Percentiles rank a stretch among this genome's conserved stretches.
These are phyloP conservation scores for Guaruba guarouba DNA, from an alignment of 2,113 vertebrate genomes.

Conservation along the genomic window DNA sequence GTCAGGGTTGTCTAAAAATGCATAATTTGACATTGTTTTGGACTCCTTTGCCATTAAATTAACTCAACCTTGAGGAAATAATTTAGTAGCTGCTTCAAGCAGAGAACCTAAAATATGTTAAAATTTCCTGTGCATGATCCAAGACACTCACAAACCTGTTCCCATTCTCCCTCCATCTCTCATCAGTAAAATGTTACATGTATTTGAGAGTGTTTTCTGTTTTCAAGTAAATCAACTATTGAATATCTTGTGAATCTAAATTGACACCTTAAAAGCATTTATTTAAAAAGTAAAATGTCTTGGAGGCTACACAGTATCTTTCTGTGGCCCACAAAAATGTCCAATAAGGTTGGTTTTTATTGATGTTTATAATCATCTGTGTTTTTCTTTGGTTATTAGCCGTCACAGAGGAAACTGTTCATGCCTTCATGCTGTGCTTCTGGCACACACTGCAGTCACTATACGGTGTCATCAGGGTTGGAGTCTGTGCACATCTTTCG, in stretches of 20 bases:
- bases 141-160: not conserved
- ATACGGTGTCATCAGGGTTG: not conserved
- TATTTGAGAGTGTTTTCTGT: not conserved
- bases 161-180: not conserved
- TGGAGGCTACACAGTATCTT: not conserved
- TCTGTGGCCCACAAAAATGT: not conserved
- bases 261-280: not conserved
- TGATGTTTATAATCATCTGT: not conserved
- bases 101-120: not conserved
- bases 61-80: constrained; percentile 6
- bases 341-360: not conserved
- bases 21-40: constrained; percentile 15
- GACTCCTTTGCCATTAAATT: constrained; percentile 3
- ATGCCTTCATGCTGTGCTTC: not conserved
- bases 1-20: constrained; percentile 37
- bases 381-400: not conserved
- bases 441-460: not conserved
- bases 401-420: not conserved
- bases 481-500: not conserved
- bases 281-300: not conserved
- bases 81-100: not conserved
- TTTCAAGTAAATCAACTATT: not conserved
- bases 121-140: not conserved
- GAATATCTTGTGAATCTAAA: not conserved
- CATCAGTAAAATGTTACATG: not conserved